Conservation (phyloP, 2,113 vertebrate species). For the Syngnathus typhle region DNA sequence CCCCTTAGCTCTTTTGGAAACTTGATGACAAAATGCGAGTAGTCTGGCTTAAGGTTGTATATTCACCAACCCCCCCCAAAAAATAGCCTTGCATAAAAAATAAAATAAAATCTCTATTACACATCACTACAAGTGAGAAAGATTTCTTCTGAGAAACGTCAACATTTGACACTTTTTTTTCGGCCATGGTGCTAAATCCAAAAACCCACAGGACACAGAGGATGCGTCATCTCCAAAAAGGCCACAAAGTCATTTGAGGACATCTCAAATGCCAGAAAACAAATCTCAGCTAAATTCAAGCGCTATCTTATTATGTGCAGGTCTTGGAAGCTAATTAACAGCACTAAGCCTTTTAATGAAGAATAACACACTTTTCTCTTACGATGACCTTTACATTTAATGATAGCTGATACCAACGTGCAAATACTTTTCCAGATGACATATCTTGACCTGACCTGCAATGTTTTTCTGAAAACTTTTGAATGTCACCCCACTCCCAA, state of each 20-base stretch:
- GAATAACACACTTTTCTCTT: neutral
- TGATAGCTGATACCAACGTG: neutral
- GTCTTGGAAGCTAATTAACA: neutral
- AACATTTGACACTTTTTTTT: neutral
- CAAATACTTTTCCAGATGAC: neutral
- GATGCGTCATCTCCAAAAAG: neutral
- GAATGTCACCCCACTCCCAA: neutral
- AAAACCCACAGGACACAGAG: neutral
- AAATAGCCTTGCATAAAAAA: neutral
- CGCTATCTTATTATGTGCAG: neutral
- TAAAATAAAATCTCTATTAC: neutral
- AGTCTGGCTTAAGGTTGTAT: neutral
- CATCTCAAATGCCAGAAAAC: neutral
- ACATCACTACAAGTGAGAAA: neutral
- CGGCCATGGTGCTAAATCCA: neutral
- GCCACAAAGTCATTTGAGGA: conserved; percentile 1
- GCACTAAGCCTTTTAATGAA: neutral
- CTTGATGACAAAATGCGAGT: neutral
- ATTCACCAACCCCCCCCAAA: neutral
- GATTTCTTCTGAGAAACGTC: neutral
- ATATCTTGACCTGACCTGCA: neutral
- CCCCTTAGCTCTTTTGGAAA: neutral
- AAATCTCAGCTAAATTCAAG: neutral
- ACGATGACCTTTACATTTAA: conserved; percentile 5
- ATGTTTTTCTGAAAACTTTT: neutral